Percentiles rank a stretch among this genome's conserved stretches.
Evolutionary conservation across 37 sponge, comb jelly and placozoan genomes (phyloP).

Genomic region (Agelas oroides): DNA sequence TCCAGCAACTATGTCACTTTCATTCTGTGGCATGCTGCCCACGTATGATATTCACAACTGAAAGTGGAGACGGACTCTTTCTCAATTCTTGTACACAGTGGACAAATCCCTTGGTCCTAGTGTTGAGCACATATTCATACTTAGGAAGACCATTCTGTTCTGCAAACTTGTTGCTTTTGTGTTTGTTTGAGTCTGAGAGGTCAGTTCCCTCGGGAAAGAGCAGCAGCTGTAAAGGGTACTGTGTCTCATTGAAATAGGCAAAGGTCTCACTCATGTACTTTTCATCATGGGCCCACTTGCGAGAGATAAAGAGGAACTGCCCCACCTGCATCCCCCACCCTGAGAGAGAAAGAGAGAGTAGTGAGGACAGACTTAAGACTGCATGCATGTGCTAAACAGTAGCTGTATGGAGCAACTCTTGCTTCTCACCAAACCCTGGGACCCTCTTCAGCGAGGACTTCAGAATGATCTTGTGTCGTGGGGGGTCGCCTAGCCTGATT

Average conservation of each 20-base stretch:
- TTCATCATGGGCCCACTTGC: slow-evolving; percentile 88
- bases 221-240: slow-evolving; percentile 82
- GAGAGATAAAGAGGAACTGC: slow-evolving; percentile 77
- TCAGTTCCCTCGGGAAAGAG: slow-evolving; percentile 97
- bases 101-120: slow-evolving; percentile 86
- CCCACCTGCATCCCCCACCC: slow-evolving; percentile 89
- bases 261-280: slow-evolving; percentile 37
- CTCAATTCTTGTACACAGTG: slow-evolving; percentile 63
- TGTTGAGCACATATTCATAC: slow-evolving; percentile 87
- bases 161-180: slow-evolving; percentile 67
- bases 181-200: slow-evolving; percentile 64
- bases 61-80: slow-evolving; percentile 13
- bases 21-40: slow-evolving; percentile 75
- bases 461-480: slow-evolving; percentile 73
- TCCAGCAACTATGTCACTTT: slow-evolving; percentile 64
- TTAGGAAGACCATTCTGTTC: slow-evolving; percentile 65
- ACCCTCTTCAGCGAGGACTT: slow-evolving; percentile 78
- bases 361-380: background rate
- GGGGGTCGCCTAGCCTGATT: slow-evolving; percentile 56
- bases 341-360: slow-evolving; percentile 10
- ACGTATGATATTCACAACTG: slow-evolving; percentile 60
- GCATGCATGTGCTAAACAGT: no score
- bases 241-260: slow-evolving; percentile 51
- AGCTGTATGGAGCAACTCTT: no score
- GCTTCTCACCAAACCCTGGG: slow-evolving; percentile 76